Evolutionary conservation across 2,113 vertebrate species (phyloP), one percentile per base, ranked within the genome.

Genomic region (Hemiprocne comata): DNA sequence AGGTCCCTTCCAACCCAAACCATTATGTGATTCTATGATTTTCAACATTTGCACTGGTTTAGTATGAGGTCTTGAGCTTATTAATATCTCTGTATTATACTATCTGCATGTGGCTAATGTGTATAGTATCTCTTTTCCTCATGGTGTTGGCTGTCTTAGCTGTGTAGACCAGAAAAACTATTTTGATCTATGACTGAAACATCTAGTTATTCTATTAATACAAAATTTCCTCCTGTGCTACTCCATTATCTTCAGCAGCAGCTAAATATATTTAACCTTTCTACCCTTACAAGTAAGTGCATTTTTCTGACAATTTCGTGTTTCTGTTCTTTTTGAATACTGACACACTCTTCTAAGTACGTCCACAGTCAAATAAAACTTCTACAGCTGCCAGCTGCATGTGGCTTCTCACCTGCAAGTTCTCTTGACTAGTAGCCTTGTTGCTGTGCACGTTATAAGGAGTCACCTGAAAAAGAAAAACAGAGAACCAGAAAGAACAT

Each of bases 391-490:
- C 58, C 58, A 73, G 18, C 26, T 65, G 17, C 34, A 67, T 67
- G 67, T 55, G n/a, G 7, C 33, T 93, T 94, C 71, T 96, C 71
- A 83, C 44, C 17, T 76, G 64, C 21, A 73, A 77, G 40, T 90
- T 92, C 58, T 88, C 54, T 80, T 80, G 54, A 89, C 36, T 58
- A 21, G 46, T 40, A 54, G 13, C 21, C 90, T 90, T 94, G 69
- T 81, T 60, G 36, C n/a, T 50, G 9, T n/a, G 21, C 36, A 66
- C 18, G 19, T 90, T 90, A 58, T 61, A 66, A 86, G 21, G 50
- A 89, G 54, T 31, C 40, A 95, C 6, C 64, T 62, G 55, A 85
- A 71, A 84, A 91, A 94, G 14, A 46, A 94, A 91, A 90, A 71
- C 31, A 61, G 18, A 61, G 40, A 82, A 85, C 20, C 44, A 54